Evolutionary conservation across 2,888 invertebrate species (phyloP), one percentile per base, ranked within the genome.

Genomic region (Apantesis nais): DNA sequence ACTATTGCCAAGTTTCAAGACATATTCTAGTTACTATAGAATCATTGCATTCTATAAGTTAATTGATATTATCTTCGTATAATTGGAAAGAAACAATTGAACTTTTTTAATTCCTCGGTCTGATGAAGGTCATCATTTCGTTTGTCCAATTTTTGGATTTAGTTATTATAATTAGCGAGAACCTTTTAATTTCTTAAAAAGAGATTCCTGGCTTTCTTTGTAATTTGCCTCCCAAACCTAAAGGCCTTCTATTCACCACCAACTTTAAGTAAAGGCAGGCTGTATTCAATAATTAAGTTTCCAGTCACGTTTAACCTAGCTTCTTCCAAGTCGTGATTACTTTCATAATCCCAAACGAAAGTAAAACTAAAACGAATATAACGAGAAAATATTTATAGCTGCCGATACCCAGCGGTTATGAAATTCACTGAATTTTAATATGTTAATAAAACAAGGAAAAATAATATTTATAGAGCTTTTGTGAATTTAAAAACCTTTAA

Each of bases 261-360:
- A 34, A 60, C 34, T 64, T 62, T 22, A 62, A 66, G n/a, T 48
- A 69, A 62, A 70, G 63, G 63, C 29, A 25, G 52, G n/a, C 67
- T 41, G 41, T 65, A 60, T 69, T 68, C 34, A 48, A 69, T 41
- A n/a, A 69, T 70, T 66, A 70, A 29, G 29, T 67, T 68, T 75
- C 80, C 67, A 66, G 73, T 77, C 81, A 82, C 81, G 80, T 75
- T 39, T 67, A 61, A 29, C 65, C 55, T 67, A 48, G 61, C 67
- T 68, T 67, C 60, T 52, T 25, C 52, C 68, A 52, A 62, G 73
- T 69, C 74, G 70, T 69, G 72, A 76, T 71, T 72, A 74, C 73
- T 72, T 73, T 75, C 70, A 71, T 64, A 67, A 63, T 72, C 61
- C 71, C 71, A 64, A 73, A 74, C 71, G 76, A 64, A 80, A 78